These are phyloP conservation scores for Rhabdomys pumilio DNA, from an alignment of 2,797 vertebrate species.

Conservation along the genomic window DNA sequence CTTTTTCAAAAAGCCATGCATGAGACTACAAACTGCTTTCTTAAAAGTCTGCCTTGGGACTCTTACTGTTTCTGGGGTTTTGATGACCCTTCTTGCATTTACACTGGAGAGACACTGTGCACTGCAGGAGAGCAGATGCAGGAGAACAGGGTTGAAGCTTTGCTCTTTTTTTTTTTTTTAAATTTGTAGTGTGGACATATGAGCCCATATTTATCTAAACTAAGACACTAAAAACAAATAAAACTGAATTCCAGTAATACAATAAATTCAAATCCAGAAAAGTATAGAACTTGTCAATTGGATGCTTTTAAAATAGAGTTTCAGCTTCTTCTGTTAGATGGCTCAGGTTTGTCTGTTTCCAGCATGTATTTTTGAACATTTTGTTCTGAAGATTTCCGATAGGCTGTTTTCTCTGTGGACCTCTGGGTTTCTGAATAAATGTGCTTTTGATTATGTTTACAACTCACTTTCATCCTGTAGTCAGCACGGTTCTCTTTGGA, in stretches of 20 bases:
- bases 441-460: slow-evolving; percentile 75
- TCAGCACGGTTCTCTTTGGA: slow-evolving; percentile 79
- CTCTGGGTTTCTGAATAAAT: slow-evolving; percentile 76
- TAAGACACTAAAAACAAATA: slow-evolving; percentile 59
- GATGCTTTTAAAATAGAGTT: slow-evolving; percentile 67
- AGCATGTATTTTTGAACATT: slow-evolving; percentile 55
- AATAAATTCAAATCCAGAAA: slow-evolving; percentile 52
- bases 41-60: background rate
- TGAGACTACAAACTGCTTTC: background rate
- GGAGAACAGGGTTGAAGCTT: background rate
- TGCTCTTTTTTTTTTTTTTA: background rate
- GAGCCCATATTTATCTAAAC: slow-evolving; percentile 45
- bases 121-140: slow-evolving; percentile 19
- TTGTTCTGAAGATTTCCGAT: slow-evolving; percentile 77
- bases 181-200: background rate
- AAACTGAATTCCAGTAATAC: slow-evolving; percentile 41
- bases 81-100: background rate
- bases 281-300: slow-evolving; percentile 42
- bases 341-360: background rate
- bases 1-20: slow-evolving; percentile 42
- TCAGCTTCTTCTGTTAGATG: slow-evolving; percentile 57
- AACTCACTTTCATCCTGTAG: slow-evolving; percentile 67
- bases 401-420: slow-evolving; percentile 66
- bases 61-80: slow-evolving; percentile 46
- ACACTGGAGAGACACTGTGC: background rate